Evolutionary conservation across 2,888 invertebrate species (phyloP).

Genomic region (Lasioglossum figueresi): DNA sequence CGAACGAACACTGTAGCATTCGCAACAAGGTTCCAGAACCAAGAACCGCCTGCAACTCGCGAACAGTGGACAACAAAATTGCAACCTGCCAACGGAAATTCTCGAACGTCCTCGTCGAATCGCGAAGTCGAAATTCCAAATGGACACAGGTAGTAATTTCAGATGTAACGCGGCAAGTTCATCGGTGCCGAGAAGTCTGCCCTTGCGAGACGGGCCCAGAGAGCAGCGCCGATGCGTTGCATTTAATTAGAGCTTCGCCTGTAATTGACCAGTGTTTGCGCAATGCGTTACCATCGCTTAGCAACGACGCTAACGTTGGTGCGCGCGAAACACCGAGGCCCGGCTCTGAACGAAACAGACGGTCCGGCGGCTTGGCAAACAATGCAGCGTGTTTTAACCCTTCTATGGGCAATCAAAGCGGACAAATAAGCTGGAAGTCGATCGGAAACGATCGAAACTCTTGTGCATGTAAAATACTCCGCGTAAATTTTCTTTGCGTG

Average conservation of each 20-base stretch:
- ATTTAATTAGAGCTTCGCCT: constrained; percentile 63
- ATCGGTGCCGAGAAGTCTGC: constrained; percentile 13
- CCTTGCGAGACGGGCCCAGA: constrained; percentile 5
- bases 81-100: neutral
- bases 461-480: too few species aligned
- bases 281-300: constrained; percentile 59
- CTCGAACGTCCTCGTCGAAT: neutral
- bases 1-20: neutral
- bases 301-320: constrained; percentile 21
- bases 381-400: neutral
- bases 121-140: neutral
- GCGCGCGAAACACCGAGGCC: neutral
- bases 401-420: neutral
- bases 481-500: too few species aligned
- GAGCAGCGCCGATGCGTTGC: constrained; percentile 28
- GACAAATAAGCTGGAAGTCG: neutral
- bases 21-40: neutral
- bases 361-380: neutral
- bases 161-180: neutral
- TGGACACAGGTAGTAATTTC: neutral
- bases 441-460: neutral
- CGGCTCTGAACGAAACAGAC: neutral
- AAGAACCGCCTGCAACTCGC: neutral
- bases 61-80: neutral
- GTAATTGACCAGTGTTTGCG: constrained; percentile 64